These are phyloP conservation scores for Mystacornis crossleyi DNA, from an alignment of 2,113 vertebrate species.

Conservation along the genomic window DNA sequence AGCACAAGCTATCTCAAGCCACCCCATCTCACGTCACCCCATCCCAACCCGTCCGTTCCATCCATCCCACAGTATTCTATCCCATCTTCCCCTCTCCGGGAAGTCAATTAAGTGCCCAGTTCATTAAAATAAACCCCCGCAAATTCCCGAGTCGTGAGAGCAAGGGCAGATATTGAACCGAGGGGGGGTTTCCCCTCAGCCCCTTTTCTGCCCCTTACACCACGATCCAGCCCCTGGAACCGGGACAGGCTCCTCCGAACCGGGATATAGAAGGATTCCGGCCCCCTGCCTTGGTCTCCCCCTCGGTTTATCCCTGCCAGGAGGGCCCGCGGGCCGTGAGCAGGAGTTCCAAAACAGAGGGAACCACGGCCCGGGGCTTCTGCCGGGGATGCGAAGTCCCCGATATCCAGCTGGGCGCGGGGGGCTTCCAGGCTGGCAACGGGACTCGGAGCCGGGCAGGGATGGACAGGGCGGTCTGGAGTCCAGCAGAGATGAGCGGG, in stretches of 20 bases:
- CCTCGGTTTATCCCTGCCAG: too few relatives aligned
- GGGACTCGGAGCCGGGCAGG: background rate
- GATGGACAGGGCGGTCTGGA: background rate
- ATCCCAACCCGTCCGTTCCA: background rate
- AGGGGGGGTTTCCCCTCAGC: background rate
- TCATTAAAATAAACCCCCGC: background rate
- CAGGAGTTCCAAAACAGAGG: background rate
- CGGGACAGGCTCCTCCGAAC: background rate
- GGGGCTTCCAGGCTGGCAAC: background rate
- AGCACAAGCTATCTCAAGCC: background rate
- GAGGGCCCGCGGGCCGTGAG: fast-evolving
- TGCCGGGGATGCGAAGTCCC: background rate
- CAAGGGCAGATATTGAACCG: background rate
- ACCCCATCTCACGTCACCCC: background rate
- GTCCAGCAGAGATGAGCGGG: background rate
- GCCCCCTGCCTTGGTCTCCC: background rate
- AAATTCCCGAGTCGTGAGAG: background rate
- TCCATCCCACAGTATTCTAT: background rate
- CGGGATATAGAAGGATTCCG: background rate
- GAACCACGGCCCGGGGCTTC: background rate
- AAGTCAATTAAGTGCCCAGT: background rate
- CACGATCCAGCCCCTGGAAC: background rate
- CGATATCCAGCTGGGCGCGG: background rate
- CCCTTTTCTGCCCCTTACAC: background rate
- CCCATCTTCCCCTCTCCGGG: background rate